A percentile compares a stretch with the other conserved stretches of the same genome.
phyloP scores from a whole-genome alignment of 2,888 invertebrate species.

The Sinodicranocentrus sp. region DNA sequence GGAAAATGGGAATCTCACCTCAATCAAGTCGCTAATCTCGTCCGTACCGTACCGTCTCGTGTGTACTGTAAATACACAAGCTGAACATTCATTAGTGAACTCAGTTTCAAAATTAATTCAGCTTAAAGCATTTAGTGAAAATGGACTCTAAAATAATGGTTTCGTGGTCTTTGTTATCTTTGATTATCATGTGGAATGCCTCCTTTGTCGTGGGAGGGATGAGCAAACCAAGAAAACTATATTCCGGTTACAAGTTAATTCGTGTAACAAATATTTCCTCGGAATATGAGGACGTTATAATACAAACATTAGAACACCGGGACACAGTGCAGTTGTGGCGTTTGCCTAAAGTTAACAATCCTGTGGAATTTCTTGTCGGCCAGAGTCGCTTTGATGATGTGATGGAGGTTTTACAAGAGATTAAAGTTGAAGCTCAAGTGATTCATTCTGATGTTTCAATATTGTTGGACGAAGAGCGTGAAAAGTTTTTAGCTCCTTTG shows the following conservation, averaged over 20 bases:
- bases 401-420: slow-evolving; percentile 47
- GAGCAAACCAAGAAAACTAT: slow-evolving; percentile 36
- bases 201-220: background rate
- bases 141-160: slow-evolving; percentile 10
- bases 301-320: slow-evolving; percentile 47
- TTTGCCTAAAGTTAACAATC: slow-evolving; percentile 47
- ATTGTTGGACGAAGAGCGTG: slow-evolving; percentile 48
- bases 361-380: slow-evolving; percentile 49
- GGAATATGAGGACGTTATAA: slow-evolving; percentile 46
- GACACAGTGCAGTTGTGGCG: slow-evolving; percentile 61
- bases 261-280: slow-evolving; percentile 41
- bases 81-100: too few species aligned
- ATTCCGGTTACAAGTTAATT: slow-evolving; percentile 39
- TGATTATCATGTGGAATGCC: background rate
- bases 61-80: too few species aligned
- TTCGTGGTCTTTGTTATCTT: background rate
- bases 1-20: too few species aligned
- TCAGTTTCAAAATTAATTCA: too few species aligned
- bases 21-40: too few species aligned
- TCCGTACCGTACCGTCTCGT: too few species aligned
- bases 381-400: slow-evolving; percentile 38
- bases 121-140: background rate
- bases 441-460: slow-evolving; percentile 40
- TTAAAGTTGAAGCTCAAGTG: slow-evolving; percentile 45
- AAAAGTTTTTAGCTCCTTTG: slow-evolving; percentile 35